These are phyloP conservation scores for Calameuta filiformis DNA, from an alignment of 2,888 invertebrate genomes.

Conservation along the genomic window DNA sequence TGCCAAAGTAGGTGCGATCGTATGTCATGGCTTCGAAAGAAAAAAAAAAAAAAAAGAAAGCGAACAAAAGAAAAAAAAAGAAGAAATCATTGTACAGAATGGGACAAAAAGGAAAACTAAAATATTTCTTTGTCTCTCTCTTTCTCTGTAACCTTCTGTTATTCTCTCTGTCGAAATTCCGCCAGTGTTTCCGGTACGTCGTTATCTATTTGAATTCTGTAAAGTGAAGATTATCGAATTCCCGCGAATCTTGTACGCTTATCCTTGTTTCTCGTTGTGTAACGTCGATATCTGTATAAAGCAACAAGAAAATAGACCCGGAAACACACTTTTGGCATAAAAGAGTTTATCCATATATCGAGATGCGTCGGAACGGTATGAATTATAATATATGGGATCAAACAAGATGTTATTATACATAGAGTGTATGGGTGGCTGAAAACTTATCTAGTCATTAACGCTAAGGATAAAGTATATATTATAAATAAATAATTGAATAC, in stretches of 20 bases:
- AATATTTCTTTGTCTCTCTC: neutral
- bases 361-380: conserved; percentile 43
- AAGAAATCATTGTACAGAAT: conserved; percentile 12
- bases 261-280: neutral
- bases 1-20: conserved; percentile 51
- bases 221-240: neutral
- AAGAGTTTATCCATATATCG: conserved; percentile 51
- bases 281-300: neutral
- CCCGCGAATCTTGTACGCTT: neutral
- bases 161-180: neutral
- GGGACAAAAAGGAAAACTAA: conserved; percentile 31
- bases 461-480: conserved; percentile 47
- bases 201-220: neutral
- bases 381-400: conserved; percentile 60
- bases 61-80: conserved; percentile 13
- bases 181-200: neutral
- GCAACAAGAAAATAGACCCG: neutral
- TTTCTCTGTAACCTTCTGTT: neutral
- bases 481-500: conserved; percentile 42
- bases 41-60: neutral
- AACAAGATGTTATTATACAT: conserved; percentile 56
- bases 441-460: conserved; percentile 63
- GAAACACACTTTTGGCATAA: conserved; percentile 48
- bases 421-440: conserved; percentile 48
- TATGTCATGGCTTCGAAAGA: conserved; percentile 4